phyloP scores from a whole-genome alignment of 2,888 invertebrate genomes.

The Harpagoxenus sublaevis region DNA sequence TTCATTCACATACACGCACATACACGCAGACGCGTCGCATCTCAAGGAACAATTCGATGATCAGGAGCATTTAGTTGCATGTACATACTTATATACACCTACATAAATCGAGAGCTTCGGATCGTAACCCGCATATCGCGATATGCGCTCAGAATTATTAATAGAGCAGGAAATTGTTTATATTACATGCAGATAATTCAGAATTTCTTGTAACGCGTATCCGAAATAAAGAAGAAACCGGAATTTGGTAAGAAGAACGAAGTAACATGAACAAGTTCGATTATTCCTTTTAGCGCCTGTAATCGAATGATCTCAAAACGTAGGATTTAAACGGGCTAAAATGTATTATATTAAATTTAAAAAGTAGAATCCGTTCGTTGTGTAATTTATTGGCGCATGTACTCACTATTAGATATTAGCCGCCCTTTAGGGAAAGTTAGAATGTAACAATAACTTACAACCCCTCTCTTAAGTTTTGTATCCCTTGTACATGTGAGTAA shows the following conservation, averaged over 20 bases:
- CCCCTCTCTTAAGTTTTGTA: slow-evolving; percentile 9
- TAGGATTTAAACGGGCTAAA: slow-evolving; percentile 24
- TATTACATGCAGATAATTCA: background rate
- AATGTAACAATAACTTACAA: slow-evolving; percentile 22
- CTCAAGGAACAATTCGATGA: background rate
- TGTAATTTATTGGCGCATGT: slow-evolving; percentile 35
- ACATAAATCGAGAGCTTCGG: background rate
- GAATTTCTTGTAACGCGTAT: background rate
- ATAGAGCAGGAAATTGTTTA: background rate
- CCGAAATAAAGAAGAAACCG: background rate
- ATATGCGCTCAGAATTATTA: background rate
- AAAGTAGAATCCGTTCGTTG: slow-evolving; percentile 32
- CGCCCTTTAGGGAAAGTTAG: background rate
- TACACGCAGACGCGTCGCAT: background rate
- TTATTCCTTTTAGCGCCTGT: slow-evolving; percentile 1
- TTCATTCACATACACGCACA: slow-evolving; percentile 60
- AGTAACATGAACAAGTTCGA: slow-evolving; percentile 37
- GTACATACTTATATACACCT: background rate
- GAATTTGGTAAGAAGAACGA: background rate
- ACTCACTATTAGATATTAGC: slow-evolving; percentile 20
- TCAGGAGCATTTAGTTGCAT: slow-evolving; percentile 24
- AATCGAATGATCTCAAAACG: slow-evolving; percentile 25
- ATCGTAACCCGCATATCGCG: background rate
- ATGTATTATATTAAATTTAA: slow-evolving; percentile 33
- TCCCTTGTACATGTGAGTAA: slow-evolving; percentile 25